Conservation (phyloP, 2,113 vertebrate genomes). For the Neodontobutis hainanensis region DNA sequence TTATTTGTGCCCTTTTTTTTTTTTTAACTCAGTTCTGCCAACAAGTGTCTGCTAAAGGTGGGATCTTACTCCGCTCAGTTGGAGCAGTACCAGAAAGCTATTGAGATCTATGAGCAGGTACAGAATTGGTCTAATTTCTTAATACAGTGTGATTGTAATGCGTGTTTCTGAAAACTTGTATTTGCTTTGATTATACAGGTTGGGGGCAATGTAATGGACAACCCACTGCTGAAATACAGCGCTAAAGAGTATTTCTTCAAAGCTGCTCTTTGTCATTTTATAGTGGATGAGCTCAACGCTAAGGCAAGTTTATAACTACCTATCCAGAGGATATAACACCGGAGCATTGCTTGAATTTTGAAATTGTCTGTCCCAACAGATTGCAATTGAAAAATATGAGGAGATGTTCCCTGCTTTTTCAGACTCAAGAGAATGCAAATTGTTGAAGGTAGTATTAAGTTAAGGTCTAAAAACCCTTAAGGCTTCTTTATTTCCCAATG, state of each 20-base stretch:
- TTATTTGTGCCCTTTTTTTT: background rate
- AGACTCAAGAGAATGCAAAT: slow-evolving; percentile 97
- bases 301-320: slow-evolving; percentile 79
- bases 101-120: slow-evolving; percentile 98
- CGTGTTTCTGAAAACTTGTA: background rate
- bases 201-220: slow-evolving; percentile 96
- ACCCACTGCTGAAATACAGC: slow-evolving; percentile 95
- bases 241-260: slow-evolving; percentile 99
- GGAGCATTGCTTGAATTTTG: background rate
- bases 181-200: slow-evolving; percentile 74
- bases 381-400: slow-evolving; percentile 96
- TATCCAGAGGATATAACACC: background rate
- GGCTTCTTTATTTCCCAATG: background rate
- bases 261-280: slow-evolving; percentile 96
- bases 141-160: background rate
- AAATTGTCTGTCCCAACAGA: slow-evolving; percentile 72
- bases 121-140: background rate
- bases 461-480: background rate
- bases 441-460: slow-evolving; percentile 87
- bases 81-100: slow-evolving; percentile 96
- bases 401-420: slow-evolving; percentile 99
- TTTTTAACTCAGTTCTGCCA: slow-evolving; percentile 82
- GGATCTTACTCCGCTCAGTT: slow-evolving; percentile 92
- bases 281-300: slow-evolving; percentile 96
- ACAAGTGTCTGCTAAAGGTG: slow-evolving; percentile 98